phyloP scores from a whole-genome alignment of 2,113 vertebrate species.

The Myrmecobius fasciatus region DNA sequence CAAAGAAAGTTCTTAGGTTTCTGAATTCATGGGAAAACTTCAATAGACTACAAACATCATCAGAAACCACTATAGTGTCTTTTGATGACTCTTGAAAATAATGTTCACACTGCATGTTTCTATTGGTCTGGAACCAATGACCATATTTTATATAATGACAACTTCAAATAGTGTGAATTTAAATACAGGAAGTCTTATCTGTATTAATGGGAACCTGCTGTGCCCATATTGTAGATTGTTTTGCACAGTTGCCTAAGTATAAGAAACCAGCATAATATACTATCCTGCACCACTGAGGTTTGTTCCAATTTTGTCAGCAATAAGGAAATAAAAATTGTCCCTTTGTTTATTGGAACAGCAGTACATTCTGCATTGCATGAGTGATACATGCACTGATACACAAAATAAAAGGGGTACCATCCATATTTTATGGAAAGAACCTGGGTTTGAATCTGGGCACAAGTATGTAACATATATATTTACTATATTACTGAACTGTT shows the following conservation, averaged over 20 bases:
- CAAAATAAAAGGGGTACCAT: background rate
- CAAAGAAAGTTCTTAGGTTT: background rate
- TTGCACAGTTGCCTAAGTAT: background rate
- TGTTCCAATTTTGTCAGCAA: background rate
- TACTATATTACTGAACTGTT: background rate
- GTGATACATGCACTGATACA: background rate
- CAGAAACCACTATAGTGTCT: background rate
- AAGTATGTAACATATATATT: too few species aligned
- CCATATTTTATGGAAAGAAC: background rate
- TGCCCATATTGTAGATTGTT: background rate
- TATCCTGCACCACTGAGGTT: background rate
- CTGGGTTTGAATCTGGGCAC: background rate
- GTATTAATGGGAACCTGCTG: background rate
- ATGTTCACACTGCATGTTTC: background rate
- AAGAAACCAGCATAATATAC: background rate
- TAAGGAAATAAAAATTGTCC: background rate
- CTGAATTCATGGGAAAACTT: background rate
- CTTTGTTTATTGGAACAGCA: background rate
- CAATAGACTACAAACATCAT: background rate
- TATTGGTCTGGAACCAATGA: background rate
- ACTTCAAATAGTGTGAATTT: background rate
- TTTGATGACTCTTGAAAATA: background rate
- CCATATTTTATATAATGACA: background rate
- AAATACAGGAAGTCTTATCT: background rate
- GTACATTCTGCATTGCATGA: background rate